Percentiles rank a stretch among this genome's conserved stretches.
Conservation (phyloP, 2,113 vertebrate genomes). For the Psilopsiagon aymara region DNA sequence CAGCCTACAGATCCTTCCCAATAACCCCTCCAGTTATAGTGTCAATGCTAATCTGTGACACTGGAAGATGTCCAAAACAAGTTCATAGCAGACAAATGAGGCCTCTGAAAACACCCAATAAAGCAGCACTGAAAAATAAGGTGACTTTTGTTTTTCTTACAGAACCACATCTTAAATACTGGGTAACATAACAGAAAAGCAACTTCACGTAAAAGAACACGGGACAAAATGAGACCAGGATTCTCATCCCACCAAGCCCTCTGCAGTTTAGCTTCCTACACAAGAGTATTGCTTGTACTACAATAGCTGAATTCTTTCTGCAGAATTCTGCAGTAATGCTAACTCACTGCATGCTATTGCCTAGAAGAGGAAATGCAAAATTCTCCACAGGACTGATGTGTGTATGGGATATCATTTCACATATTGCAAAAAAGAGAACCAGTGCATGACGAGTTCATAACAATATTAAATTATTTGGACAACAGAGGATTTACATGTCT, state of each 20-base stretch:
- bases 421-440: not conserved
- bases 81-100: not conserved
- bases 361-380: not conserved
- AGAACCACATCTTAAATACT: not conserved
- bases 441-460: not conserved
- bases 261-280: not conserved
- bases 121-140: not conserved
- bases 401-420: not conserved
- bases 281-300: not conserved
- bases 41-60: not conserved
- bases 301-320: not conserved
- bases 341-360: not conserved
- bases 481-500: not conserved
- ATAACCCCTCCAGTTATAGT: not conserved
- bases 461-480: not conserved
- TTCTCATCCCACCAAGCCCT: not conserved
- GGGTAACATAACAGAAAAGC: not conserved
- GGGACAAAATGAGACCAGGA: not conserved
- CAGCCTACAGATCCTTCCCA: not conserved
- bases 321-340: not conserved
- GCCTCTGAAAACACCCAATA: not conserved
- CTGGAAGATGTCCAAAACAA: not conserved
- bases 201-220: not conserved
- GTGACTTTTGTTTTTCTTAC: not conserved
- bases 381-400: not conserved